Conservation (phyloP, 2,888 invertebrate genomes). For the Anagyrus pseudococci region DNA sequence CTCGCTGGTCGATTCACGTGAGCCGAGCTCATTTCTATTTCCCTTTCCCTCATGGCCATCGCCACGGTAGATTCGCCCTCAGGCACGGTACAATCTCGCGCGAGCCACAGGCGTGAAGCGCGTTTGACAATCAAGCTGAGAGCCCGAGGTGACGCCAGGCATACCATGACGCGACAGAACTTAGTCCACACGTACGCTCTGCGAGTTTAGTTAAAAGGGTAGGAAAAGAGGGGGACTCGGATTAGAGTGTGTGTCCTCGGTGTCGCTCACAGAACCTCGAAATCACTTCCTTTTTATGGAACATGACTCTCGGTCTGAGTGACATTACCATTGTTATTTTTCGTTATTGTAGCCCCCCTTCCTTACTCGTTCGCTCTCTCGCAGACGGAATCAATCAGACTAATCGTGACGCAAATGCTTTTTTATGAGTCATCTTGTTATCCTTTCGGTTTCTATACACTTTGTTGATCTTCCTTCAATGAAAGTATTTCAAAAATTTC, state of each 20-base stretch:
- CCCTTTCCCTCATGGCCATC: background rate
- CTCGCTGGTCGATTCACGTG: too few relatives aligned
- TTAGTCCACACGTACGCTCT: background rate
- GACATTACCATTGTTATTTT: constrained; percentile 2
- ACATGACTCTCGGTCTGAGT: background rate
- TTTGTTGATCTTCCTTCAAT: too few relatives aligned
- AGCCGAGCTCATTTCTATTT: constrained; percentile 7
- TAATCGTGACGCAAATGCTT: constrained; percentile 1
- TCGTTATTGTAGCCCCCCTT: too few relatives aligned
- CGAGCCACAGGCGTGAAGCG: constrained; percentile 37
- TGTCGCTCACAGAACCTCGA: constrained; percentile 27
- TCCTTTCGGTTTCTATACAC: too few relatives aligned
- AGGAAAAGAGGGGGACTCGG: constrained; percentile 3
- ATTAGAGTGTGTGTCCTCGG: constrained; percentile 27
- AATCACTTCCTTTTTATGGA: constrained; percentile 35
- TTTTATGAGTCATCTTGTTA: background rate
- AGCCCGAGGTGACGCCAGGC: constrained; percentile 32
- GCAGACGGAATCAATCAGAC: constrained; percentile 8
- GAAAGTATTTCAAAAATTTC: too few relatives aligned
- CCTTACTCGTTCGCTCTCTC: background rate
- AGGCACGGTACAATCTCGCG: background rate
- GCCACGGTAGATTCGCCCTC: background rate
- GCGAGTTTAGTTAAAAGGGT: constrained; percentile 8
- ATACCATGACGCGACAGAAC: constrained; percentile 39
- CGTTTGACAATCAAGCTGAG: constrained; percentile 39